A percentile compares a stretch with the other conserved stretches of the same genome.
These are phyloP conservation scores for Drosophila rellima DNA, from an alignment of 2,888 invertebrate genomes.

Conservation along the genomic window DNA sequence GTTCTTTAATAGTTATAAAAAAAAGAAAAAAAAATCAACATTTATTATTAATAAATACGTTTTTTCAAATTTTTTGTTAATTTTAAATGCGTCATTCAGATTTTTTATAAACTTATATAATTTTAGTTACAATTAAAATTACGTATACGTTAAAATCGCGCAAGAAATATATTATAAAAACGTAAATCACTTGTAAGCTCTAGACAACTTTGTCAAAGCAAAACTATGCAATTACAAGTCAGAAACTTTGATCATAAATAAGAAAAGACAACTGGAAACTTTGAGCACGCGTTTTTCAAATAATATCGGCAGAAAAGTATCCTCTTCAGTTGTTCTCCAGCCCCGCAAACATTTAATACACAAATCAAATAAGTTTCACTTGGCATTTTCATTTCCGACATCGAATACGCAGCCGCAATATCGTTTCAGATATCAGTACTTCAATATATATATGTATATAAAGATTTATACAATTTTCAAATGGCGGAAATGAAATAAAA, in stretches of 20 bases:
- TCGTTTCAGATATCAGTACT: conserved; percentile 32
- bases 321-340: not conserved
- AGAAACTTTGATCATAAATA: conserved; percentile 31
- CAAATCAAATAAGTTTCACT: conserved; percentile 54
- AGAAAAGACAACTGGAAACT: conserved; percentile 5
- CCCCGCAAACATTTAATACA: conserved; percentile 13
- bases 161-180: no score
- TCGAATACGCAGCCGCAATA: conserved; percentile 18
- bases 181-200: no score
- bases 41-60: no score
- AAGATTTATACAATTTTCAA: conserved; percentile 21
- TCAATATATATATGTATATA: conserved; percentile 11
- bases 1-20: no score
- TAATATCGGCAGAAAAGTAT: not conserved
- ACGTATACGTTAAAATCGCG: no score
- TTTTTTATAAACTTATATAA: no score
- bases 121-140: no score
- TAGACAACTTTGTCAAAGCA: not conserved
- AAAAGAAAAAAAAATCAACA: no score
- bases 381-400: conserved; percentile 40
- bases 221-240: conserved; percentile 7
- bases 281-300: conserved; percentile 12
- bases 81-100: no score
- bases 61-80: no score
- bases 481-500: conserved; percentile 59